Conservation (phyloP, 2,888 invertebrate species). For the Epirrhoe tristata region DNA sequence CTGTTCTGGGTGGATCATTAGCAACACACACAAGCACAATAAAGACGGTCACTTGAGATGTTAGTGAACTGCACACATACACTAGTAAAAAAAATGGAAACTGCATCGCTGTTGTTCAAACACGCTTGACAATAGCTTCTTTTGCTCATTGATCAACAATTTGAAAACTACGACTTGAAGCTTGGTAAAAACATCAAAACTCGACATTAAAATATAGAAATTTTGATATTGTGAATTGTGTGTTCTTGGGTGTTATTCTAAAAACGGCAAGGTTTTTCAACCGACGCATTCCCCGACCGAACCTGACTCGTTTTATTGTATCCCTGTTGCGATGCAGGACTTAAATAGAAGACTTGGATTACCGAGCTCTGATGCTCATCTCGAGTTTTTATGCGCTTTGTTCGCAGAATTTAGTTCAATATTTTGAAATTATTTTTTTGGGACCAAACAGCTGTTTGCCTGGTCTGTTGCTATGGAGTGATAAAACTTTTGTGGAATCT, state of each 20-base stretch:
- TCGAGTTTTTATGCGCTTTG: slow-evolving; percentile 25
- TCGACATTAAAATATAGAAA: not conserved
- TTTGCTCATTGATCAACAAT: not conserved
- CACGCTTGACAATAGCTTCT: not conserved
- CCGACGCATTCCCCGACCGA: slow-evolving; percentile 30
- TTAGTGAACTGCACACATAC: not conserved
- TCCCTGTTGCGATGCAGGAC: slow-evolving; percentile 33
- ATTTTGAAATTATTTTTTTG: not conserved
- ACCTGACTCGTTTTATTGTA: slow-evolving; percentile 33
- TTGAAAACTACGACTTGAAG: not conserved
- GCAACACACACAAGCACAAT: not conserved
- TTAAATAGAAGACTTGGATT: slow-evolving; percentile 34
- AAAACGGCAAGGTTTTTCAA: slow-evolving; percentile 26
- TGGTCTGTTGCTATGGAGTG: slow-evolving; percentile 12
- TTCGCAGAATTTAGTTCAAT: slow-evolving; percentile 20
- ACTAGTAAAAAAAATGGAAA: not conserved
- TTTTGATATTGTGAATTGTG: not conserved
- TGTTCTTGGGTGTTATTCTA: not conserved
- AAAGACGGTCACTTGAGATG: not conserved
- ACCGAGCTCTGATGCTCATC: slow-evolving; percentile 25
- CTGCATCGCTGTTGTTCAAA: not conserved
- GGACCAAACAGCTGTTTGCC: not conserved
- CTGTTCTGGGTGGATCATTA: not conserved
- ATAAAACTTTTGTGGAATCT: not conserved
- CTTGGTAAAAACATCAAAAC: not conserved